Conservation (phyloP, 2,797 vertebrate genomes). For the Coendou prehensilis region DNA sequence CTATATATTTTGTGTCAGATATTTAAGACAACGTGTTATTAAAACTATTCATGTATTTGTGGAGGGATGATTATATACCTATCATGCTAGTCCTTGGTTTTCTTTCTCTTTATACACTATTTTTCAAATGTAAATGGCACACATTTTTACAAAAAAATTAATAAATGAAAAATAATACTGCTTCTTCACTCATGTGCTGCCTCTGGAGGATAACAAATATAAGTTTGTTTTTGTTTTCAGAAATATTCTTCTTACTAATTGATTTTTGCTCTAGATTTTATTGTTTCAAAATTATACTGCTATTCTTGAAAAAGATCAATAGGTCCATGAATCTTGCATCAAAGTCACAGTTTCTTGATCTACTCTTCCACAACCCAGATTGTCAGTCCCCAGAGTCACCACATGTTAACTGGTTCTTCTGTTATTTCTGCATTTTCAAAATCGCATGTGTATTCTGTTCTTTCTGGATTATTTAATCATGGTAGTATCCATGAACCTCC, state of each 20-base stretch:
- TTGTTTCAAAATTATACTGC: background rate
- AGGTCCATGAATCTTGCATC: background rate
- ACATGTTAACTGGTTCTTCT: background rate
- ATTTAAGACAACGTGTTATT: background rate
- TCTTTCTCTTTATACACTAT: background rate
- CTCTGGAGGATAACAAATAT: background rate
- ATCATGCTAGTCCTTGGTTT: background rate
- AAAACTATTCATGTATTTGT: background rate
- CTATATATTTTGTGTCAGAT: background rate
- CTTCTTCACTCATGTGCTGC: background rate
- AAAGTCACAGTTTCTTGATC: background rate
- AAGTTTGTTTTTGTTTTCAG: background rate
- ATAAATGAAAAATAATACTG: background rate
- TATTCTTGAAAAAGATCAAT: background rate
- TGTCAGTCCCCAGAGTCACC: background rate
- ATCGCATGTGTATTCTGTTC: background rate
- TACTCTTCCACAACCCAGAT: background rate
- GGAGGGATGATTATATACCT: background rate
- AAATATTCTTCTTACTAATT: background rate
- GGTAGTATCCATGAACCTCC: background rate
- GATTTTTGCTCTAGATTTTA: background rate
- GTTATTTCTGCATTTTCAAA: background rate
- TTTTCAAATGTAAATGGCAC: background rate
- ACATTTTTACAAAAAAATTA: background rate
- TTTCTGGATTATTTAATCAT: background rate